Conservation (phyloP, 1,140 invertebrate genomes). For the Galendromus occidentalis region DNA sequence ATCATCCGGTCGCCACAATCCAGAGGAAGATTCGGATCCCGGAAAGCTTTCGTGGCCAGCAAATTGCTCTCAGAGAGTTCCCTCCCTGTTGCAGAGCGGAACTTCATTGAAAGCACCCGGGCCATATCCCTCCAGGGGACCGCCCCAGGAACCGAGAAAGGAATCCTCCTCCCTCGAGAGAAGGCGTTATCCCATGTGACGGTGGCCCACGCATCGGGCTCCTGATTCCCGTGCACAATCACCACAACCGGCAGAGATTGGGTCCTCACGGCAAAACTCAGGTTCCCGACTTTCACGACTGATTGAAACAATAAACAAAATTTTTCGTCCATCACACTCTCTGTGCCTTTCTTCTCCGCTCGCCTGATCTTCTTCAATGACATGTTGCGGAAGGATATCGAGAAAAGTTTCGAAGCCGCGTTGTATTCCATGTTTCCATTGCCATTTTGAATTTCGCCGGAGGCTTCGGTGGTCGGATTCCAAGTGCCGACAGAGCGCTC, state of each 20-base stretch:
- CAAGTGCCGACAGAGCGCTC: too few relatives aligned
- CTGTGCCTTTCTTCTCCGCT: conserved; percentile 40
- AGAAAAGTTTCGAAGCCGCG: conserved; percentile 42
- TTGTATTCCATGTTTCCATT: conserved; percentile 86
- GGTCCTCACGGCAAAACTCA: conserved; percentile 42
- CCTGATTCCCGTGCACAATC: conserved; percentile 92
- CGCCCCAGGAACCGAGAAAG: conserved; percentile 72
- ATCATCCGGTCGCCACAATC: conserved; percentile 37
- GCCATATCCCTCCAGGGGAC: conserved; percentile 61
- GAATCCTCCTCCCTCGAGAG: conserved; percentile 51
- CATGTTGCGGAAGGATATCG: conserved; percentile 52
- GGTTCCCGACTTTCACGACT: conserved; percentile 58
- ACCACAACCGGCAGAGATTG: conserved; percentile 87
- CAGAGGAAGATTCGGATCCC: conserved; percentile 23
- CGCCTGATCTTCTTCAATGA: conserved; percentile 72
- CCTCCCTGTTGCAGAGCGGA: conserved; percentile 56
- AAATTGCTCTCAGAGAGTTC: conserved; percentile 62
- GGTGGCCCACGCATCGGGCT: conserved; percentile 89
- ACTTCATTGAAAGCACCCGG: conserved; percentile 71
- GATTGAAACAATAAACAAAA: conserved; percentile 83
- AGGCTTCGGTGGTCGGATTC: conserved; percentile 37
- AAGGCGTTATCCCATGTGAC: conserved; percentile 96
- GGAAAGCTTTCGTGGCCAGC: conserved; percentile 71
- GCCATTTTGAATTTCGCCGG: conserved; percentile 86
- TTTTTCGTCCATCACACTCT: conserved; percentile 91